Base-by-base conservation (phyloP, 2,113 vertebrate genomes). In the Formicarius rufipectus region DNA sequence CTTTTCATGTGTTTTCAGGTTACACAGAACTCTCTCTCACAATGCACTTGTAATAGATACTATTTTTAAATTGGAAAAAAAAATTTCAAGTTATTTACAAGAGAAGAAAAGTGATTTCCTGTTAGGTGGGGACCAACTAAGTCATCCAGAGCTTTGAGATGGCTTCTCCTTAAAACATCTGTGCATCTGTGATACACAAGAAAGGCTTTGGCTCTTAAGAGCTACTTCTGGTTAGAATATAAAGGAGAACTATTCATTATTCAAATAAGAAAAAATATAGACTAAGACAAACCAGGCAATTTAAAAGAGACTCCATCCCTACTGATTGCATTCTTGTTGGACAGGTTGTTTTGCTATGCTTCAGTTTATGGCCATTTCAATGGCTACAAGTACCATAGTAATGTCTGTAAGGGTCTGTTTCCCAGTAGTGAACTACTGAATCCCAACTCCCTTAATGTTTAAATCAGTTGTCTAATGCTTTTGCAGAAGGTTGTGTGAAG, bases 381-480 rank as follows among this genome's bases (percentile, higher is more conserved):
- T 4, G 33, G 25, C 64, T 79, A 3, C 33, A 30, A 35, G 8
- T 40, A 45, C 33, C 68, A 9, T 22, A 53, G 49, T 14, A 53
- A 15, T 18, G 14, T 33, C 35, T 84, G 18, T n/a, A 55, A 73
- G 56, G 39, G 11, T 94, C 75, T 78, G 11, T 56, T 89, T 72
- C 37, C 25, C 33, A 53, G 20, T 23, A 40, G 6, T 39, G 50
- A 27, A 18, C 49, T 92, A 76, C 30, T 66, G 53, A 93, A 92
- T 72, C 25, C 16, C 12, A 14, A 14, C 27, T 53, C 42, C 42
- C 76, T 80, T 6, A 6, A 73, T 71, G 52, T 66, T 81, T 55
- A 74, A 55, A 12, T 69, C 67, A 73, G 81, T 85, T 73, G 60
- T 96, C 71, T 86, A 25, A 31, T 21, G 44, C 40, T 96, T 89